These are phyloP conservation scores for Saccostrea echinata DNA, from an alignment of 1,140 invertebrate genomes.

Conservation along the genomic window DNA sequence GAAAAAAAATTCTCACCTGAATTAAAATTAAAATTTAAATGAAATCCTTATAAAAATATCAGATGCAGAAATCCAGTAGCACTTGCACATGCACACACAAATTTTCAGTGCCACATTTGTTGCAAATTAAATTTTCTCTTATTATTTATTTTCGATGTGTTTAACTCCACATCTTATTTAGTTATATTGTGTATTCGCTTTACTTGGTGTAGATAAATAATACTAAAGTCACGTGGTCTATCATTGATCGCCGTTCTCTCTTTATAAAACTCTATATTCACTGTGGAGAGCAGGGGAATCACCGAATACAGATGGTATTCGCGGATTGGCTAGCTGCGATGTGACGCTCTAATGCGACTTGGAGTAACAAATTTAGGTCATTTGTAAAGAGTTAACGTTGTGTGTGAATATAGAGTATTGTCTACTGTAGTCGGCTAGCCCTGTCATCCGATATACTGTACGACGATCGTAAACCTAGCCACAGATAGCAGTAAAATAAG, in stretches of 20 bases:
- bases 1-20: conserved; percentile 8
- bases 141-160: neutral
- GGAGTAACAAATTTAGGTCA: conserved; percentile 36
- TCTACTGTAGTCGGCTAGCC: neutral
- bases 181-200: conserved; percentile 18
- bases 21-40: conserved; percentile 19
- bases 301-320: neutral
- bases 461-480: neutral
- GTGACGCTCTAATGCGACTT: conserved; percentile 23
- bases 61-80: neutral
- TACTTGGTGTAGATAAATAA: conserved; percentile 22
- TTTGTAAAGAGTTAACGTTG: conserved; percentile 13
- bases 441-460: neutral
- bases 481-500: neutral
- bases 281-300: neutral
- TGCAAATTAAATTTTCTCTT: neutral
- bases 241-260: neutral
- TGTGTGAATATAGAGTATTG: neutral
- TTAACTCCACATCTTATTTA: conserved; percentile 30
- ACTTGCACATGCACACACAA: neutral
- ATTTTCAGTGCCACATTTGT: neutral
- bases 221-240: conserved; percentile 28
- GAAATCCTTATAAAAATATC: neutral
- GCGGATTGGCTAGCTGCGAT: neutral
- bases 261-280: neutral